Evolutionary conservation across 2,888 invertebrate species (phyloP), one percentile per base, ranked within the genome.

Genomic region (Busseola fusca): DNA sequence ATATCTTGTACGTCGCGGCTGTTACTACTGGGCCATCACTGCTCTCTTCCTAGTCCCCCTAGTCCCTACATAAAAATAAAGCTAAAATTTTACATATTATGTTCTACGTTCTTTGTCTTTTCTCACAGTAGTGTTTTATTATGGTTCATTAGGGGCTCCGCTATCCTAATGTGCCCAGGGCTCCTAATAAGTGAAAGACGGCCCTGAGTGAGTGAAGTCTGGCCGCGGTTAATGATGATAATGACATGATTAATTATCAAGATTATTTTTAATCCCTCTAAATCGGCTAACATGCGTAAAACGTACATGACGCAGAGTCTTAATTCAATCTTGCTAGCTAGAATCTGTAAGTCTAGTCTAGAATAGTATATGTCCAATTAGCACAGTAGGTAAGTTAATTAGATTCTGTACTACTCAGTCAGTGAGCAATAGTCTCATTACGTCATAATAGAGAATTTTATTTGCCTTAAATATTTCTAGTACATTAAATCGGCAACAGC

Each of bases 301-400:
- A 42, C 16, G 7, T 12, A 6, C 21, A 40, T 37, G 7, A 67
- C 21, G 21, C 45, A 21, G 25, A 14, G 25, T 37, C 10, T 18
- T 7, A 21, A 21, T 14, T 14, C 14, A n/a, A 21, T 30, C 27
- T n/a, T 30, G 14, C 21, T 30, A 45, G 9, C 14, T 21, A 59
- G 25, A 59, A 59, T 40, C 5, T 40, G 18, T 25, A 59, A 64
- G 30, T 54, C 52, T 30, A 66, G 52, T 40, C 34, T 42, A 42
- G 52, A 66, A 69, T 34, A 66, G 30, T 66, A 25, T 34, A 25
- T 1, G 25, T 21, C 25, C 5, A 34, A 66, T 54, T 21, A 30
- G 3, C 16, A 30, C 9, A 30, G 25, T 30, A 27, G 10, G 2
- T 30, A 57, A 21, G 30, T n/a, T 34, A 0, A n/a, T 45, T 58